These are phyloP conservation scores for Hippoglossus stenolepis DNA, from an alignment of 2,113 vertebrate genomes.

Conservation along the genomic window DNA sequence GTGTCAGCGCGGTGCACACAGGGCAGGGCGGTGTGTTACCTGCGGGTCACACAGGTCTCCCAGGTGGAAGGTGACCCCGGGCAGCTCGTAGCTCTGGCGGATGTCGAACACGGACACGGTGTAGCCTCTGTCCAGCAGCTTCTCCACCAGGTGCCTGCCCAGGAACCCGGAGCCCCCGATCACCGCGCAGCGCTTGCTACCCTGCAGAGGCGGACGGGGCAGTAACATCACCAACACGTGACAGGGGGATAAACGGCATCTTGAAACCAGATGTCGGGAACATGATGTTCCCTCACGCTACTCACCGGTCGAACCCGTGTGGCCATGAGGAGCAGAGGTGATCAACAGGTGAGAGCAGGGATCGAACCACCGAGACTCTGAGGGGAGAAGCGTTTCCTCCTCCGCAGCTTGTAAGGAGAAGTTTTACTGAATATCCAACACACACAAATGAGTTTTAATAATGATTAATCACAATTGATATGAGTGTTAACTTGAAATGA, in stretches of 20 bases:
- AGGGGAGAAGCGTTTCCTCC: background rate
- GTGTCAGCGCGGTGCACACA: too few species aligned
- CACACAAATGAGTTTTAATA: too few species aligned
- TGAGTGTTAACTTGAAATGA: too few species aligned
- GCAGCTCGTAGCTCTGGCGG: conserved; percentile 84
- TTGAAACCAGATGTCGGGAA: background rate
- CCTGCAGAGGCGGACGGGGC: conserved; percentile 70
- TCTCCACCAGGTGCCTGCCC: conserved; percentile 93
- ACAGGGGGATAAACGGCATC: background rate
- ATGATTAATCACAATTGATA: too few species aligned
- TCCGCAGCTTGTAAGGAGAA: too few species aligned
- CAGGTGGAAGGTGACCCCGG: conserved; percentile 87
- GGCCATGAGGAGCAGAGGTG: conserved; percentile 65
- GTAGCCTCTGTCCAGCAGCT: conserved; percentile 88
- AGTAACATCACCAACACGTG: background rate
- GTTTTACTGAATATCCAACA: background rate
- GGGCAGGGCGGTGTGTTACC: conserved; percentile 72
- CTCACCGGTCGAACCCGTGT: conserved; percentile 84
- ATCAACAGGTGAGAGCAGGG: background rate
- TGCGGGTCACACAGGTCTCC: conserved; percentile 93
- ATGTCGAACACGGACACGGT: conserved; percentile 93
- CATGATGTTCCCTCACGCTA: conserved; percentile 12
- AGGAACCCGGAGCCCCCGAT: conserved; percentile 95
- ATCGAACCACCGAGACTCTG: background rate
- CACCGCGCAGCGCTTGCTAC: conserved; percentile 87